A percentile compares a stretch with the other conserved stretches of the same genome.
phyloP scores from a whole-genome alignment of 2,113 vertebrate species.

The Eudyptes chrysolophus region DNA sequence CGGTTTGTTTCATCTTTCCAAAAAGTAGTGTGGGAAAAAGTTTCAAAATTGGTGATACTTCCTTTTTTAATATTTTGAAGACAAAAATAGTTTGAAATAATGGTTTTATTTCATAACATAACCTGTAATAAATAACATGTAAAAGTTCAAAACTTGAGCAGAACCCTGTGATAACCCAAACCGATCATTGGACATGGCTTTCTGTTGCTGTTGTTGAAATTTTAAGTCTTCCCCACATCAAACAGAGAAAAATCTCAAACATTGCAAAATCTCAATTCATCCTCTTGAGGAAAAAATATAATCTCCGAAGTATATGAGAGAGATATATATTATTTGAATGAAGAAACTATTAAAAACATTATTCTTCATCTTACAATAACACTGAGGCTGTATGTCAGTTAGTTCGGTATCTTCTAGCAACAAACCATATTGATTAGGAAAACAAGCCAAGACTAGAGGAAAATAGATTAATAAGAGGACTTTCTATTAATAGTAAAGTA shows the following conservation, averaged over 20 bases:
- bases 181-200: accelerated
- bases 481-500: not conserved
- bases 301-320: not conserved
- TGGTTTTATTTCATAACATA: not conserved
- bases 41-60: not conserved
- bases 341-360: not conserved
- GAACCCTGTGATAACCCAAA: not conserved
- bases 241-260: not conserved
- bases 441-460: not conserved
- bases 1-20: not conserved
- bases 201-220: not conserved
- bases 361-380: not conserved
- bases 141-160: not conserved
- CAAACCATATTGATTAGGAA: not conserved
- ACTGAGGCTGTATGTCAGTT: not conserved
- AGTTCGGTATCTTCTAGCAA: not conserved
- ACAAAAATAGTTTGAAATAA: not conserved
- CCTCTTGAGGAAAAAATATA: not conserved
- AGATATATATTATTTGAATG: not conserved
- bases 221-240: not conserved
- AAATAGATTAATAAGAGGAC: not conserved
- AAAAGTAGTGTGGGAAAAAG: not conserved
- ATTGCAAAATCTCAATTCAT: not conserved
- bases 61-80: not conserved
- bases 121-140: not conserved